Evolutionary conservation across 64 coral and sea anemone genomes (phyloP), one percentile per base, ranked within the genome.

Genomic region (Montipora capricornis): DNA sequence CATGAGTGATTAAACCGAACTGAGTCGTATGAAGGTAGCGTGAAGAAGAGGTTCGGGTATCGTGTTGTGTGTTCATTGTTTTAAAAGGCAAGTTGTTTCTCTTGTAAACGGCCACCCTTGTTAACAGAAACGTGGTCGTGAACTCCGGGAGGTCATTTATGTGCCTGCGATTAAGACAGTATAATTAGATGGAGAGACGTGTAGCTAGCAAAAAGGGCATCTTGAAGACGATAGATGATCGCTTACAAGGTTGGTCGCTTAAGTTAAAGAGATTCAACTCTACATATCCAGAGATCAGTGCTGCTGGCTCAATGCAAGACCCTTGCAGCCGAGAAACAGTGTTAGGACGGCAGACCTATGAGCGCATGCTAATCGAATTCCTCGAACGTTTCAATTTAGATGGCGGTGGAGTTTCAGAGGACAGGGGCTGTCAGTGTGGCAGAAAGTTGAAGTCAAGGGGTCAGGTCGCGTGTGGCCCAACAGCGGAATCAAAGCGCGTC

Each of bases 201-300:
- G 9, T 64, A 20, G 20, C 14, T 24, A 0, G 20, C 68, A 22
- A 37, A 22, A 71, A 20, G 68, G 68, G 20, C 5, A 6, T 71
- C 68, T 11, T 71, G 68, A 71, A 5, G 68, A 22, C 20, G 68
- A 8, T 24, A 4, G 68, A 20, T 67, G 62, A 17, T 67, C 15
- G 62, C 62, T 67, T 67, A 67, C 62, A 67, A 67, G 62, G 62
- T 67, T 67, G 62, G 62, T 67, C 62, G 62, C 62, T 67, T 67
- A 67, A 13, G 1, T 57, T 57, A 57, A 57, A 20, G 68, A 71
- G 68, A 71, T n/a, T 71, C 68, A 71, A 71, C 68, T 71, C 19
- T 24, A n/a, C 20, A 14, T 67, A 4, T 13, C 62, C 62, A 71
- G 20, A 71, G 68, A 71, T 57, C 53, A 57, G 53, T 71, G 20